These are phyloP conservation scores for Mohoua ochrocephala DNA, from an alignment of 2,113 vertebrate species.

Conservation along the genomic window DNA sequence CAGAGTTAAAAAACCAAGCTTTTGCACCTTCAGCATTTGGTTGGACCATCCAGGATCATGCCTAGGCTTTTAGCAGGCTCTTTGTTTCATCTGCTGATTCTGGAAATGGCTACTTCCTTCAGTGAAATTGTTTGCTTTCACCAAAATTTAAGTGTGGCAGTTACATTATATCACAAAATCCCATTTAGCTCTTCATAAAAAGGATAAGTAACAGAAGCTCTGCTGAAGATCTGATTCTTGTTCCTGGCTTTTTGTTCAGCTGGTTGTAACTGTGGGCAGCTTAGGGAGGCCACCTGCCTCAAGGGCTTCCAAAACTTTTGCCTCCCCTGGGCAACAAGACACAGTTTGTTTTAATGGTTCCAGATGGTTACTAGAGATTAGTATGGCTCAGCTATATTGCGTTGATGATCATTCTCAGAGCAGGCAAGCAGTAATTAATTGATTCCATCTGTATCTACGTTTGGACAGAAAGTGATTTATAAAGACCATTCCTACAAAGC, in stretches of 20 bases:
- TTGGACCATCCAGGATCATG: background rate
- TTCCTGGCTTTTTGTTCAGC: background rate
- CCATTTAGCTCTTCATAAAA: background rate
- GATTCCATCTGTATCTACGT: background rate
- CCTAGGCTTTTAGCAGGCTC: background rate
- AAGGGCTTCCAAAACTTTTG: background rate
- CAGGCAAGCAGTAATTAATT: background rate
- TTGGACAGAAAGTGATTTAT: background rate
- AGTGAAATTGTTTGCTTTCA: background rate
- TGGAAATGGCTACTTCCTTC: background rate
- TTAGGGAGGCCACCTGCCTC: background rate
- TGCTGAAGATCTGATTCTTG: background rate
- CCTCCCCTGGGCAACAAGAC: background rate
- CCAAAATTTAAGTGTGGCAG: background rate
- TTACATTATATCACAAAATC: background rate
- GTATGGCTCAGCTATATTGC: background rate
- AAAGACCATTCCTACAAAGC: background rate
- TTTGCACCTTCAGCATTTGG: background rate
- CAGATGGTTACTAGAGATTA: background rate
- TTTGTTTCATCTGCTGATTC: background rate
- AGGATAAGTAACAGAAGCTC: background rate
- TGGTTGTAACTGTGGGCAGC: background rate
- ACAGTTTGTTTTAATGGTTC: background rate
- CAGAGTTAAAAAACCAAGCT: rapidly evolving
- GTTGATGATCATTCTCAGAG: background rate